Evolutionary conservation across 2,888 invertebrate species (phyloP).

Genomic region (Orchesellides sinensis): DNA sequence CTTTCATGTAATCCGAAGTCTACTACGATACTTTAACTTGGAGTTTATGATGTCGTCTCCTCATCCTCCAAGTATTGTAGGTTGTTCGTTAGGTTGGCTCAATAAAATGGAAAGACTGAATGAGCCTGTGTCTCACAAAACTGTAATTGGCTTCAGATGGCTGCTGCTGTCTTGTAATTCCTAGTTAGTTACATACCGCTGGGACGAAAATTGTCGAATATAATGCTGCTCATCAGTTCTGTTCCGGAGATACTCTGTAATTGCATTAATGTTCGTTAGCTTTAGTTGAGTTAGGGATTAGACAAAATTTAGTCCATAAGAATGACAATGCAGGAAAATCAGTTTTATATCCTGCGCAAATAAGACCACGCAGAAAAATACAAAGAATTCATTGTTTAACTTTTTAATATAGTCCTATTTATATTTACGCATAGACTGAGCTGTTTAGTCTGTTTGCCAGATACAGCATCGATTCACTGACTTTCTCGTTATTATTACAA

Average conservation of each 20-base stretch:
- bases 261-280: constrained; percentile 34
- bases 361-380: neutral
- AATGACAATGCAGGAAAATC: constrained; percentile 44
- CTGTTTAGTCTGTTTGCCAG: no score
- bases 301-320: constrained; percentile 40
- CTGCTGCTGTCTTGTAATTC: constrained; percentile 26
- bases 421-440: no score
- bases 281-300: constrained; percentile 34
- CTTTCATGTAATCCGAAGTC: neutral
- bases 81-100: constrained; percentile 17
- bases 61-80: neutral
- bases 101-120: constrained; percentile 40
- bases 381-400: constrained; percentile 35
- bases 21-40: neutral
- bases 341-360: neutral
- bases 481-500: no score
- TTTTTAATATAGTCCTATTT: no score
- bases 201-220: constrained; percentile 38
- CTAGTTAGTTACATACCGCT: constrained; percentile 41
- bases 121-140: constrained; percentile 43
- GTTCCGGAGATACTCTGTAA: constrained; percentile 1
- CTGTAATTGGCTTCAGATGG: constrained; percentile 59
- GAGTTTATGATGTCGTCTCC: neutral
- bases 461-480: no score
- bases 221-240: constrained; percentile 13